These are phyloP conservation scores for Tenthredo amoena DNA, from an alignment of 2,888 invertebrate genomes.

Conservation along the genomic window DNA sequence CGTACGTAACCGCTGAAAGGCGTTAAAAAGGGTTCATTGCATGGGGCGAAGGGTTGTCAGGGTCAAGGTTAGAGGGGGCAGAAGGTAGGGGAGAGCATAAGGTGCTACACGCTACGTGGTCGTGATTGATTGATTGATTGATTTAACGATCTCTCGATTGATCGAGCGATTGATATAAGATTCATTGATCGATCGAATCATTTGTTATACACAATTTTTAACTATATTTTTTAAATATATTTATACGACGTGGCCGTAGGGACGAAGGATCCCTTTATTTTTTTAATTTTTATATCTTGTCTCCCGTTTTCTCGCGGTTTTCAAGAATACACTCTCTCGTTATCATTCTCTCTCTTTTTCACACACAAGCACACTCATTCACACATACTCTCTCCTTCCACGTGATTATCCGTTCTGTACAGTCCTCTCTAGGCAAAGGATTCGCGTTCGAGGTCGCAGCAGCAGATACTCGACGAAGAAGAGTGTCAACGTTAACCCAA, in stretches of 20 bases:
- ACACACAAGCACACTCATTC: constrained; percentile 19
- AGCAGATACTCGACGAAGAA: constrained; percentile 68
- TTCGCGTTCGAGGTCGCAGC: constrained; percentile 65
- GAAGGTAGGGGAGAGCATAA: background rate
- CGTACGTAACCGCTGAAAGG: constrained; percentile 53
- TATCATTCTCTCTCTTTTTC: constrained; percentile 3
- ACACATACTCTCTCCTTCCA: constrained; percentile 21
- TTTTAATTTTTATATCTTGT: constrained; percentile 47
- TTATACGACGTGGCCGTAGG: constrained; percentile 50
- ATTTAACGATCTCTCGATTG: constrained; percentile 51
- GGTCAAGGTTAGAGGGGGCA: constrained; percentile 4
- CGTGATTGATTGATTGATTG: constrained; percentile 54
- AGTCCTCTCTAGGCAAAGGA: constrained; percentile 51
- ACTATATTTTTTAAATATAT: constrained; percentile 51
- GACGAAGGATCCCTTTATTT: constrained; percentile 42
- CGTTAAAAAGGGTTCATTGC: constrained; percentile 63
- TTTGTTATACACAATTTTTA: constrained; percentile 56
- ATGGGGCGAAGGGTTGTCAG: constrained; percentile 55
- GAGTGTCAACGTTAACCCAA: constrained; percentile 74
- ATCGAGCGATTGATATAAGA: constrained; percentile 55
- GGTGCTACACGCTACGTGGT: constrained; percentile 51
- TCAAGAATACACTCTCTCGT: constrained; percentile 50
- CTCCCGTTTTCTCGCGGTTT: constrained; percentile 1
- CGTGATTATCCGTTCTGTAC: constrained; percentile 19
- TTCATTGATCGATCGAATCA: constrained; percentile 61